A percentile compares a stretch with the other conserved stretches of the same genome.
These are phyloP conservation scores for Halcyon badia DNA, from an alignment of 2,797 vertebrate genomes.

Conservation along the genomic window DNA sequence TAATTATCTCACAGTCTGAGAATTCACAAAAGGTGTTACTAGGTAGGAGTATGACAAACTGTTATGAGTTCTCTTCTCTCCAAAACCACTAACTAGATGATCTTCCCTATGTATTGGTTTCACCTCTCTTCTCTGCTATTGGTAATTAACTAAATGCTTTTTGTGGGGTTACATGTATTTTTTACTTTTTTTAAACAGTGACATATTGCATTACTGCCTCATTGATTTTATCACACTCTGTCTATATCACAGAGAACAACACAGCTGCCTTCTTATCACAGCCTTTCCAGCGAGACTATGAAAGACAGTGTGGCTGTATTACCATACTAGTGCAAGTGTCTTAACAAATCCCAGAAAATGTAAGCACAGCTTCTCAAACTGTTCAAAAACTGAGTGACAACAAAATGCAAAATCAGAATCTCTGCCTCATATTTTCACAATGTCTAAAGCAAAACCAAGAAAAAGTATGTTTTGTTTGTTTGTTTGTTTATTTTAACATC, in stretches of 20 bases:
- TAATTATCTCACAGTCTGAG: background rate
- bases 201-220: background rate
- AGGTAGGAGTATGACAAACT: background rate
- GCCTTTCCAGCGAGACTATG: background rate
- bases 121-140: background rate
- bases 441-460: background rate
- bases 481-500: background rate
- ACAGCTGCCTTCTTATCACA: background rate
- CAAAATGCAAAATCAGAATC: background rate
- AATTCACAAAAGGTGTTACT: background rate
- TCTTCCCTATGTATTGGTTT: background rate
- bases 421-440: background rate
- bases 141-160: background rate
- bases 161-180: accelerated
- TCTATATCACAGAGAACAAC: background rate
- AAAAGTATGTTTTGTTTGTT: background rate
- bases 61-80: background rate
- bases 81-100: background rate
- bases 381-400: background rate
- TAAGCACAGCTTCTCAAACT: background rate
- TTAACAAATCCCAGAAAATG: background rate
- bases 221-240: background rate
- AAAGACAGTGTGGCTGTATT: background rate
- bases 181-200: background rate
- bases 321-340: background rate